Percentiles rank a stretch among this genome's conserved stretches.
Conservation (phyloP, 2,888 invertebrate species). For the Atrina japonica region DNA sequence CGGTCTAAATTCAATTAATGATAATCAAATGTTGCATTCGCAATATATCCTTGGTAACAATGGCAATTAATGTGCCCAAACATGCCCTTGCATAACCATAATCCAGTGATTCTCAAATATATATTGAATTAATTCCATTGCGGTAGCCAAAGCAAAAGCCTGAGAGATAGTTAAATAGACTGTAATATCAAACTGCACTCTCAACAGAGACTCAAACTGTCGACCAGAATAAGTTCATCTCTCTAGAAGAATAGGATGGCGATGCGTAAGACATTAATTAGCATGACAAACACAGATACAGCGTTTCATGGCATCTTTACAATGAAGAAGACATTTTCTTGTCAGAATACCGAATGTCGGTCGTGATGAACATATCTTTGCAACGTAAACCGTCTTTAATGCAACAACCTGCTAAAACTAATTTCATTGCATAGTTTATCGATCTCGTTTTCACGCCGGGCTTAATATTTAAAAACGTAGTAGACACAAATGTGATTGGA, state of each 20-base stretch:
- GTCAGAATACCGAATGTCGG: slow-evolving; percentile 4
- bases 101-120: slow-evolving; percentile 4
- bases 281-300: too few relatives aligned
- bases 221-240: too few relatives aligned
- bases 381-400: slow-evolving; percentile 33
- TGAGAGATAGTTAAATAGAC: background rate
- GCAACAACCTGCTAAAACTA: slow-evolving; percentile 22
- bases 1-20: too few relatives aligned
- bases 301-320: too few relatives aligned
- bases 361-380: slow-evolving; percentile 9
- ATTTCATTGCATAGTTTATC: slow-evolving; percentile 11
- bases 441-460: slow-evolving; percentile 8
- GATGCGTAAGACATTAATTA: too few relatives aligned
- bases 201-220: too few relatives aligned
- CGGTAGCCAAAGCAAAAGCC: background rate
- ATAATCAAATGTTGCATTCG: too few relatives aligned
- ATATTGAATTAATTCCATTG: slow-evolving; percentile 12
- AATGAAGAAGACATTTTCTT: too few relatives aligned
- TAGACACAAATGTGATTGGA: slow-evolving; percentile 9
- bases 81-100: slow-evolving; percentile 2
- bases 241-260: too few relatives aligned
- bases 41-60: too few relatives aligned
- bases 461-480: slow-evolving; percentile 4
- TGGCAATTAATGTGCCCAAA: slow-evolving; percentile 1
- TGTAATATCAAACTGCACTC: too few relatives aligned